Evolutionary conservation across 2,888 invertebrate genomes (phyloP).

Genomic region (Lydus trimaculatus): DNA sequence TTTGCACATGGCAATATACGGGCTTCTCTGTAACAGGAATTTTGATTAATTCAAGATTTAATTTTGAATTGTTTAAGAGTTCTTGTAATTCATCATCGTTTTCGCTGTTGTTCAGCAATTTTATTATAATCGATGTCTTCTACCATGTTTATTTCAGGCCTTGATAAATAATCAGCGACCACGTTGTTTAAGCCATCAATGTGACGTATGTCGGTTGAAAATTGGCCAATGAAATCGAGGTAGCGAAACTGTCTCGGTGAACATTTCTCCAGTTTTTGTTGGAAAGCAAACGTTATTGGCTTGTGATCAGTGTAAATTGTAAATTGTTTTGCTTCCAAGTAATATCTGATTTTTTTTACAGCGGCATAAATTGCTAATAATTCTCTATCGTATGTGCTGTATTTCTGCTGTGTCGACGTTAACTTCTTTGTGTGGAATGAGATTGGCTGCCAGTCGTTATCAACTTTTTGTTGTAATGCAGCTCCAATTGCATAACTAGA

Average conservation of each 20-base stretch:
- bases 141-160: constrained; percentile 13
- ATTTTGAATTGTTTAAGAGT: not conserved
- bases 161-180: constrained; percentile 50
- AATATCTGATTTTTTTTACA: constrained; percentile 37
- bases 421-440: constrained; percentile 54
- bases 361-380: constrained; percentile 22
- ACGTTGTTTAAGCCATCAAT: constrained; percentile 49
- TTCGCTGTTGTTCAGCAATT: constrained; percentile 18
- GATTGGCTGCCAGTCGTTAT: constrained; percentile 47
- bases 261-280: constrained; percentile 41
- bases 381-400: constrained; percentile 46
- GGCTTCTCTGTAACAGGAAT: not conserved
- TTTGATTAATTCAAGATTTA: not conserved
- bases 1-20: constrained; percentile 8
- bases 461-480: constrained; percentile 49
- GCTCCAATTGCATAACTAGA: constrained; percentile 48
- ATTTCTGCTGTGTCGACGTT: constrained; percentile 47
- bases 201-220: constrained; percentile 51
- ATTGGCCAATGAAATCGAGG: constrained; percentile 46
- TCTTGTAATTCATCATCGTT: constrained; percentile 4
- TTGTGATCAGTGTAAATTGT: constrained; percentile 51
- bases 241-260: constrained; percentile 52
- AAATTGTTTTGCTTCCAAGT: constrained; percentile 20
- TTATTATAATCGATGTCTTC: not conserved
- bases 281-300: constrained; percentile 50